Conservation (phyloP, 2,797 vertebrate species). For the Poeciliopsis gracilis region DNA sequence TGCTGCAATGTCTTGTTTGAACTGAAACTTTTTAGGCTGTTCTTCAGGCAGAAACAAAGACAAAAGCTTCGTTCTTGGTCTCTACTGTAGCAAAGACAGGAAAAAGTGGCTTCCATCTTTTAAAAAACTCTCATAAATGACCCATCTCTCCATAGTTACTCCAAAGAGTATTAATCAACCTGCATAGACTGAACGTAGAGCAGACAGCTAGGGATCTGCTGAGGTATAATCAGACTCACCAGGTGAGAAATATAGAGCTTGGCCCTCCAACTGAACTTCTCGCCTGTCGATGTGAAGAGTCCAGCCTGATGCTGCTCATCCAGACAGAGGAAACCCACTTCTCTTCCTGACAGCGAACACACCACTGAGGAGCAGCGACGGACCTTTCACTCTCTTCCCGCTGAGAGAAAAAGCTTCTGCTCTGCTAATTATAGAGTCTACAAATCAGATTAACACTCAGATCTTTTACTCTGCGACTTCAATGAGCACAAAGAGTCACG, state of each 20-base stretch:
- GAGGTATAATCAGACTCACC: background rate
- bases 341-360: background rate
- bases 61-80: background rate
- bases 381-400: background rate
- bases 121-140: background rate
- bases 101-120: background rate
- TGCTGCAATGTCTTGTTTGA: background rate
- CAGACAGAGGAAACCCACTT: background rate
- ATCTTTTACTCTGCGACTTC: background rate
- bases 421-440: conserved; percentile 28
- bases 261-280: conserved; percentile 1
- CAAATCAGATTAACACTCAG: conserved; percentile 35
- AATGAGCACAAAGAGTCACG: background rate
- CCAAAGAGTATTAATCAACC: background rate
- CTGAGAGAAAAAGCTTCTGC: conserved; percentile 4
- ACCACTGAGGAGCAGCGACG: background rate
- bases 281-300: conserved; percentile 2
- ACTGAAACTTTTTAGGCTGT: background rate
- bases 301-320: background rate
- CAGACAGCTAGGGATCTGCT: background rate
- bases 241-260: background rate
- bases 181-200: background rate
- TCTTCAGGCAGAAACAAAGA: background rate
- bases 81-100: background rate
- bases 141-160: background rate